phyloP scores from a whole-genome alignment of 2,797 vertebrate genomes.

The Rhinatrema bivittatum region DNA sequence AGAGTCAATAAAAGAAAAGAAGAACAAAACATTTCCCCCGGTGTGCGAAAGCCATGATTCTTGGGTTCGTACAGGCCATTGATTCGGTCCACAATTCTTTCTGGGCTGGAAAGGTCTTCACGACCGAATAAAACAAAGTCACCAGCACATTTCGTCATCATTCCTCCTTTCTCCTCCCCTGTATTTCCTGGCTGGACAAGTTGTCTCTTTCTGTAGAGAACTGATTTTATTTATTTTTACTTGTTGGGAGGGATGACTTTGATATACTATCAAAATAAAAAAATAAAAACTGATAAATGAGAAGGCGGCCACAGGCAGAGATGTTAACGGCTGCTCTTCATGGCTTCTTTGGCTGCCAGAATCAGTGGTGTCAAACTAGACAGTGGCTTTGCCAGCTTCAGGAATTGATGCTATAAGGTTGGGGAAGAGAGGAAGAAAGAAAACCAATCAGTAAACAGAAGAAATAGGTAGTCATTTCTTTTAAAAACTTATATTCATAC shows the following conservation, averaged over 20 bases:
- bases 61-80: conserved; percentile 34
- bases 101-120: conserved; percentile 37
- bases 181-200: conserved; percentile 38
- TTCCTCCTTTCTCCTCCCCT: conserved; percentile 22
- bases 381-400: conserved; percentile 96
- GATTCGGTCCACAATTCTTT: conserved; percentile 44
- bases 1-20: too few relatives aligned
- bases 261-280: conserved; percentile 60
- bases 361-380: conserved; percentile 96
- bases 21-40: too few relatives aligned
- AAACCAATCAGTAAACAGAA: background rate
- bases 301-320: conserved; percentile 21
- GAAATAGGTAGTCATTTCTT: fast-evolving
- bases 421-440: conserved; percentile 11
- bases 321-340: conserved; percentile 95
- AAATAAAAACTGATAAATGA: conserved; percentile 30
- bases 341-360: conserved; percentile 96
- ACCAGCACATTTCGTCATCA: too few relatives aligned
- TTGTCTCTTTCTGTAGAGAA: too few relatives aligned
- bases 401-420: conserved; percentile 82
- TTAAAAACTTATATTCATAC: background rate
- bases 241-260: conserved; percentile 38
- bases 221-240: too few relatives aligned
- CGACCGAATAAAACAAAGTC: too few relatives aligned
- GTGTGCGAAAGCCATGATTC: too few relatives aligned